A percentile compares a stretch with the other conserved stretches of the same genome.
Evolutionary conservation across 1,140 invertebrate genomes (phyloP).

Genomic region (Psix sp.): DNA sequence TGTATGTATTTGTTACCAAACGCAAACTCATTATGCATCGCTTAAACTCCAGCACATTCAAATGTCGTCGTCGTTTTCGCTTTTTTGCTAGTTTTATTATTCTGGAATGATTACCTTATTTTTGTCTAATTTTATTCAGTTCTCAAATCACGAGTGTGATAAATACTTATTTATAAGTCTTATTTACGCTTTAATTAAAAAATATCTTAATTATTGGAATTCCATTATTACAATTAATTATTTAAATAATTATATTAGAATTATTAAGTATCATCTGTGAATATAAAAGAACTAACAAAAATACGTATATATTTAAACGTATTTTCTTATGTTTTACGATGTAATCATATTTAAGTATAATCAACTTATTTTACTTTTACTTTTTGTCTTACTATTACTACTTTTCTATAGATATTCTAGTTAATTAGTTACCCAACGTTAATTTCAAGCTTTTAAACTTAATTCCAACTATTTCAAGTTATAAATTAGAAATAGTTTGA

Average conservation of each 20-base stretch:
- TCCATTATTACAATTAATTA: no score
- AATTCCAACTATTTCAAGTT: conserved; percentile 5
- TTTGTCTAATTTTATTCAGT: conserved; percentile 12
- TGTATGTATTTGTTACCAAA: conserved; percentile 11
- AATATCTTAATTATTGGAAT: no score
- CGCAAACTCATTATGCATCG: conserved; percentile 33
- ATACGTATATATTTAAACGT: no score
- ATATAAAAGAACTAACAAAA: no score
- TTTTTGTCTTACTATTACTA: no score
- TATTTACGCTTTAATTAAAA: conserved; percentile 1
- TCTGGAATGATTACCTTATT: conserved; percentile 13
- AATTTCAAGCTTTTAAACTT: conserved; percentile 1
- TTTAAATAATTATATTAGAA: no score
- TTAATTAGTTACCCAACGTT: conserved; percentile 28
- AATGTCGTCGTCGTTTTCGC: conserved; percentile 1
- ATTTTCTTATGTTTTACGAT: no score
- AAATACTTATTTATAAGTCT: not conserved
- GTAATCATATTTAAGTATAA: no score
- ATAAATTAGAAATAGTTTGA: conserved; percentile 19
- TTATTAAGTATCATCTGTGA: no score
- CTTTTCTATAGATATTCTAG: no score
- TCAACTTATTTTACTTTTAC: no score
- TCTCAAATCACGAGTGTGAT: not conserved
- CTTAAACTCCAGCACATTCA: conserved; percentile 15
- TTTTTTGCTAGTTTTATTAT: conserved; percentile 13